phyloP scores from a whole-genome alignment of 2,113 vertebrate species.

The Cebidichthys violaceus region DNA sequence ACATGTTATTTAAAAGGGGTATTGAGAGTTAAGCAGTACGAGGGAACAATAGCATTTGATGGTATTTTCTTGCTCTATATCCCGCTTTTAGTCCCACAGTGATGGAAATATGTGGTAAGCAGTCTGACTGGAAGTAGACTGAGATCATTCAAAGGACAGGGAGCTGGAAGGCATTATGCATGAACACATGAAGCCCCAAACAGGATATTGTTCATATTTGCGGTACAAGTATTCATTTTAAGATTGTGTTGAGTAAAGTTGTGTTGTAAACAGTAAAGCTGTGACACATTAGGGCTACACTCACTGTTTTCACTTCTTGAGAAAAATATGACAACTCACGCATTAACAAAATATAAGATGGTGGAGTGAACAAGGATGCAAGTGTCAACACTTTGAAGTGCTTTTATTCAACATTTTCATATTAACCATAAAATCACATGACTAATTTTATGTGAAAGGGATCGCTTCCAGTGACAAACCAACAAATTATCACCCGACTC shows the following conservation, averaged over 20 bases:
- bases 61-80: background rate
- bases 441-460: background rate
- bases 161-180: background rate
- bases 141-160: background rate
- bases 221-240: background rate
- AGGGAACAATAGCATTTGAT: background rate
- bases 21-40: background rate
- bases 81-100: background rate
- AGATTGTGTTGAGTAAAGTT: background rate
- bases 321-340: background rate
- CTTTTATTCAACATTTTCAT: background rate
- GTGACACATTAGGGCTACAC: background rate
- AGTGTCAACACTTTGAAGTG: background rate
- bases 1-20: background rate
- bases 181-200: background rate
- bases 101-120: conserved; percentile 21
- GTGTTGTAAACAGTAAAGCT: background rate
- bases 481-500: background rate
- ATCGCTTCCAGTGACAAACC: background rate
- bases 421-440: background rate
- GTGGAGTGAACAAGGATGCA: background rate
- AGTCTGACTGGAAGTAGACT: background rate
- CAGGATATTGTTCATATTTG: background rate
- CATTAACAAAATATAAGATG: background rate
- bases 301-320: no score